Evolutionary conservation across 1,140 invertebrate species (phyloP).

Genomic region (Lucilia sericata): DNA sequence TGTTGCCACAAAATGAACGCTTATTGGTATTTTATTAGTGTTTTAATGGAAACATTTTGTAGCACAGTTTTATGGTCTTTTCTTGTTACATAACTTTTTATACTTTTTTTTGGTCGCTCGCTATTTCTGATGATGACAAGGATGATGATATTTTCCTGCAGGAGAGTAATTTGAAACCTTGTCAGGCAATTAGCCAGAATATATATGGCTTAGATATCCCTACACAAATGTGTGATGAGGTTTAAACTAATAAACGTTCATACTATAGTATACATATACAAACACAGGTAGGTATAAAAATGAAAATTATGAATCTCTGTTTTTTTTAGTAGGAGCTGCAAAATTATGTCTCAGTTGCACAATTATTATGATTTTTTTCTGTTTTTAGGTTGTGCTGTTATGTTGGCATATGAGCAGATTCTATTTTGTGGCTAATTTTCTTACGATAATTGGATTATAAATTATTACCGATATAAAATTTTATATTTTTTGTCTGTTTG

Average conservation of each 20-base stretch:
- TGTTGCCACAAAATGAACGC: slow-evolving; percentile 31
- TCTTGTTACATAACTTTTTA: slow-evolving; percentile 23
- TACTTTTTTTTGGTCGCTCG: too few relatives aligned
- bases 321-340: background rate
- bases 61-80: slow-evolving; percentile 36
- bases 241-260: slow-evolving; percentile 24
- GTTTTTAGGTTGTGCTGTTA: too few relatives aligned
- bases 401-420: background rate
- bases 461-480: slow-evolving; percentile 40
- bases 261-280: too few relatives aligned
- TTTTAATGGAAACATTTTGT: slow-evolving; percentile 48
- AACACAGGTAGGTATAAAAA: slow-evolving; percentile 21
- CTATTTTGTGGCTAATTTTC: slow-evolving; percentile 41
- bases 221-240: slow-evolving; percentile 22
- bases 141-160: background rate
- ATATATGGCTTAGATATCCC: slow-evolving; percentile 2
- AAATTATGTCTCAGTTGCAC: slow-evolving; percentile 38
- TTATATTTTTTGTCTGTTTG: slow-evolving; percentile 35
- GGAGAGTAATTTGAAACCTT: slow-evolving; percentile 29
- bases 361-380: background rate
- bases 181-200: slow-evolving; percentile 40
- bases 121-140: background rate
- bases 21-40: slow-evolving; percentile 49
- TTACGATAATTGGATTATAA: slow-evolving; percentile 40
- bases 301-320: slow-evolving; percentile 36